Evolutionary conservation across 2,797 vertebrate species (phyloP).

Genomic region (Coccyzus lansbergi): DNA sequence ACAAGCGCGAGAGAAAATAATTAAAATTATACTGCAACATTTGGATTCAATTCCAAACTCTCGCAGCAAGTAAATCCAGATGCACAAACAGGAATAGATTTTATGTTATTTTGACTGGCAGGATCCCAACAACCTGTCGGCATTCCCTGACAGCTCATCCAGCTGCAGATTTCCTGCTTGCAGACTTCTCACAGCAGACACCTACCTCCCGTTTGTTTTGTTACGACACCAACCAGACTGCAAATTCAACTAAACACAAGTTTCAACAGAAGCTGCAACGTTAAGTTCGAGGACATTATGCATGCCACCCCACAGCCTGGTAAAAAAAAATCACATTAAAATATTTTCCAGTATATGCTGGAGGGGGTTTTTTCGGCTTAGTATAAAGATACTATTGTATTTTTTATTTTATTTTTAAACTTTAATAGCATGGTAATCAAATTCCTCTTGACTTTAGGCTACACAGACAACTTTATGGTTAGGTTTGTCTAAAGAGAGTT

Average conservation of each 20-base stretch:
- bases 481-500: background rate
- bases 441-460: background rate
- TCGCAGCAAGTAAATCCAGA: background rate
- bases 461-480: background rate
- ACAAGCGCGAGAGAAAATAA: background rate
- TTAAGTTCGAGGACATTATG: background rate
- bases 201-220: background rate
- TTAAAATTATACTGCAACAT: background rate
- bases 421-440: background rate
- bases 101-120: background rate
- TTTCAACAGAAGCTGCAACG: background rate
- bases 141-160: background rate
- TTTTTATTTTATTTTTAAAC: background rate
- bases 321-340: background rate
- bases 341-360: background rate
- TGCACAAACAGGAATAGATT: slow-evolving; percentile 21
- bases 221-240: background rate
- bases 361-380: background rate
- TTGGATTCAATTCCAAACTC: background rate
- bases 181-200: background rate
- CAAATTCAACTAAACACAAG: background rate
- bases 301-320: background rate
- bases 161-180: background rate
- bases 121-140: background rate
- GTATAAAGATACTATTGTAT: background rate